phyloP scores from a whole-genome alignment of 2,888 invertebrate species.

The Odontothrips loti region DNA sequence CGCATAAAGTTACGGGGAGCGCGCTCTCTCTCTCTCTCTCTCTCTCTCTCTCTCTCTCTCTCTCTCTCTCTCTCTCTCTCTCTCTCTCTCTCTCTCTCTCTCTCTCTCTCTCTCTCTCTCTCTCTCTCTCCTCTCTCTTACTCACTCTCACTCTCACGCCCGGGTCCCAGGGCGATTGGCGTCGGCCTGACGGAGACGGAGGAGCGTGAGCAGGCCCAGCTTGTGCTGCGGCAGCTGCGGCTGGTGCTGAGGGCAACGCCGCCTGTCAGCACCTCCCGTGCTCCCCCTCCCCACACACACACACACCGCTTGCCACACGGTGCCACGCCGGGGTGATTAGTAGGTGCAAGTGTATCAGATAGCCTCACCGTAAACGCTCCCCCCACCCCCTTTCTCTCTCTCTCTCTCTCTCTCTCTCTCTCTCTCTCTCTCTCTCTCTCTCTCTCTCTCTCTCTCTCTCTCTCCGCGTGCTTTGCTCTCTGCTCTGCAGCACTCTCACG shows the following conservation, averaged over 20 bases:
- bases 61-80: background rate
- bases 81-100: background rate
- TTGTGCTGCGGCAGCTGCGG: too few relatives aligned
- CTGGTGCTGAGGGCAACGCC: too few relatives aligned
- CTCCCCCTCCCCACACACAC: background rate
- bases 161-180: too few relatives aligned
- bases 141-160: background rate
- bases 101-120: background rate
- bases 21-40: too few relatives aligned
- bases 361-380: background rate
- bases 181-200: too few relatives aligned
- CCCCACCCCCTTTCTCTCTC: background rate
- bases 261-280: too few relatives aligned
- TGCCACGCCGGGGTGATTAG: too few relatives aligned
- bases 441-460: slow-evolving; percentile 11
- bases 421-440: slow-evolving; percentile 17
- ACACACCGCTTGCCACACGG: background rate
- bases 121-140: background rate
- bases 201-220: too few relatives aligned
- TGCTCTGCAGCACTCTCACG: background rate
- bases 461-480: background rate
- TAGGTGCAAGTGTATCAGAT: too few relatives aligned
- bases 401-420: slow-evolving; percentile 5
- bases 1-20: too few relatives aligned
- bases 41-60: too few relatives aligned